Conservation (phyloP, 2,797 vertebrate genomes). For the Propithecus deckenii region DNA sequence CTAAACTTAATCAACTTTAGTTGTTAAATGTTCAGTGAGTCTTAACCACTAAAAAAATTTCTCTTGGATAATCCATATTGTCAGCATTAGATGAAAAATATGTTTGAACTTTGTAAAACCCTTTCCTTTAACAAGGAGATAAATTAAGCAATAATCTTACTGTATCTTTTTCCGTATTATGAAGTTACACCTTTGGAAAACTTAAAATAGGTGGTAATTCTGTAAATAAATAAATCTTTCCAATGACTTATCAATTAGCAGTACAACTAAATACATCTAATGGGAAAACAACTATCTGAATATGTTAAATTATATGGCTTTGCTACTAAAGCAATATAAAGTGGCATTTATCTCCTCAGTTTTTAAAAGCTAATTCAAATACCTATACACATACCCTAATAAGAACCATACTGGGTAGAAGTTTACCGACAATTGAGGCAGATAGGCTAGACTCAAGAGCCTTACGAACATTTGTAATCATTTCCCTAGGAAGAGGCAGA, state of each 20-base stretch:
- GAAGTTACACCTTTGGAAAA: not conserved
- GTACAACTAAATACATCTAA: not conserved
- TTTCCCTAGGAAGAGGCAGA: not conserved
- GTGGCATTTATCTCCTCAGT: not conserved
- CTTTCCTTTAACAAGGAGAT: slow-evolving; percentile 21
- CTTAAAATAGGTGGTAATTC: not conserved
- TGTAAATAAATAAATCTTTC: not conserved
- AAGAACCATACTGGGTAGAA: not conserved
- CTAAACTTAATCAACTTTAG: not conserved
- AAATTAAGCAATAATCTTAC: not conserved
- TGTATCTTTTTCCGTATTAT: not conserved
- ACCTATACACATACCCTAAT: not conserved
- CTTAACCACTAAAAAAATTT: slow-evolving; percentile 11
- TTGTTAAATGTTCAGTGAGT: slow-evolving; percentile 16
- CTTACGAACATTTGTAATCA: not conserved
- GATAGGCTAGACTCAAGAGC: not conserved
- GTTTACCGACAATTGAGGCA: not conserved
- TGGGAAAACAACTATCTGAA: not conserved
- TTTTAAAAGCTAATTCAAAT: slow-evolving; percentile 19
- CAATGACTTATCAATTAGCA: not conserved
- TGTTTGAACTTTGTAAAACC: not conserved
- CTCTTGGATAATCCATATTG: not conserved
- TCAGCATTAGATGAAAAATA: not conserved
- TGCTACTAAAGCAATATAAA: not conserved
- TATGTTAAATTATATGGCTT: not conserved